Evolutionary conservation across 1,140 invertebrate genomes (phyloP), one percentile per base, ranked within the genome.

Genomic region (Amphibalanus amphitrite): DNA sequence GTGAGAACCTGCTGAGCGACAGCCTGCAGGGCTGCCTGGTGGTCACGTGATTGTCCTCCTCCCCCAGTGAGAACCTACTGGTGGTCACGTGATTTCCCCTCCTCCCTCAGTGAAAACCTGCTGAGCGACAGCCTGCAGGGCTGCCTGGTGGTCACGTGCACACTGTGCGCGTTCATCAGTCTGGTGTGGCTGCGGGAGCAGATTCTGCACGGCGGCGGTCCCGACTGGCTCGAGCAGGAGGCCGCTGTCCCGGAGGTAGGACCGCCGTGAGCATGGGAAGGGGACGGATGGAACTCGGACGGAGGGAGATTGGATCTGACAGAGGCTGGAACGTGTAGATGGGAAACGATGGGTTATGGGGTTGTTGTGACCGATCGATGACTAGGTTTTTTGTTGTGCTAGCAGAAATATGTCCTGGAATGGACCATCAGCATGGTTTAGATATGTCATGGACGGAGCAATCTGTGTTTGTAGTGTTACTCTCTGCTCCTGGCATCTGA

Each of bases 151-250:
- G 94, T 98, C 15, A 92, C 90, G 0, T 97, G 96, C 79, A 98
- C 97, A 3, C 81, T 99, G 33, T 92, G 97, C 79, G 92, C 93
- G 3, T 99, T 99, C 78, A 96, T 98, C 76, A 93, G 93, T 69
- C 80, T 97, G 3, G 92, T 99, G 0, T 99, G 96, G 96, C 82
- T 99, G 25, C 81, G 96, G 73, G 97, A 99, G 81, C 97, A 99
- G 81, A 98, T 99, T 74, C 85, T 98, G 73, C 93, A 97, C 80
- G 95, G 95, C 15, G 95, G 95, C 47, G 95, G 93, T 8, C 94
- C 93, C 0, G 93, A 97, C 74, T 97, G 94, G 94, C 28, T 70
- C 26, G 69, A 59, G 15, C 40, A 70, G 69, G 28, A 59, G 69
- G 69, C 30, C 23, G 40, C 69, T 25, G 20, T 26, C 23, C 29